Conservation (phyloP, 2,113 vertebrate genomes). For the Periophthalmus modestus region DNA sequence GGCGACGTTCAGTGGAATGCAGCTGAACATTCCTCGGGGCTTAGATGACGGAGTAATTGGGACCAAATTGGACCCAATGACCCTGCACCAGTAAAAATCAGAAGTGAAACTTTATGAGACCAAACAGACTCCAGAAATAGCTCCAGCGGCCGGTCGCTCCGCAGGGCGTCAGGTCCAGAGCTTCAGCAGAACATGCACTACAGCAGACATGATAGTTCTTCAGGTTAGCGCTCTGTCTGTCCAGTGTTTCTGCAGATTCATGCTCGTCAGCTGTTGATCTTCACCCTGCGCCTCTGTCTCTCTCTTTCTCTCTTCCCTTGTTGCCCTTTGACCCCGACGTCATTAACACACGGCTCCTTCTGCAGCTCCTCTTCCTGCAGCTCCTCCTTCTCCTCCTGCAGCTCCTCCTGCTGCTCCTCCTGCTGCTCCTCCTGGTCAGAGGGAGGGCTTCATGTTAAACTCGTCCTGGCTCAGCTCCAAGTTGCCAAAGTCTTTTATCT, state of each 20-base stretch:
- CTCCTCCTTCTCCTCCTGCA: neutral
- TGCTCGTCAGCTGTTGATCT: constrained; percentile 42
- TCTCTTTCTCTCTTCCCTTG: constrained; percentile 8
- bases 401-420: neutral
- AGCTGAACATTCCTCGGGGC: neutral
- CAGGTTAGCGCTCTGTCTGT: neutral
- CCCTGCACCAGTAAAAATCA: neutral
- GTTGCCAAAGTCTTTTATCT: constrained; percentile 56
- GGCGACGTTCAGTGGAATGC: too few relatives aligned
- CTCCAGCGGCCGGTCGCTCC: neutral
- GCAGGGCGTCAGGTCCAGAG: neutral
- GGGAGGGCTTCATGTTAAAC: constrained; percentile 15
- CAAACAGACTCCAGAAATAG: neutral
- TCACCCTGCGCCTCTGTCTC: constrained; percentile 28
- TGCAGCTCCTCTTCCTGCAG: neutral
- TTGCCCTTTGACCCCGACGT: constrained; percentile 42
- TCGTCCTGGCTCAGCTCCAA: constrained; percentile 50
- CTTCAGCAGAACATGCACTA: neutral
- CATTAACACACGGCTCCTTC: constrained; percentile 32
- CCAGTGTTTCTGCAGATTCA: neutral
- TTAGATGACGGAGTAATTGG: neutral
- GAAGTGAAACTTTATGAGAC: neutral
- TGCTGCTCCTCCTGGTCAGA: constrained; percentile 13
- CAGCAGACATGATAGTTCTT: neutral
- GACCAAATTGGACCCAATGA: neutral